Evolutionary conservation across 2,888 invertebrate species (phyloP).

Genomic region (Notodonta ziczac): DNA sequence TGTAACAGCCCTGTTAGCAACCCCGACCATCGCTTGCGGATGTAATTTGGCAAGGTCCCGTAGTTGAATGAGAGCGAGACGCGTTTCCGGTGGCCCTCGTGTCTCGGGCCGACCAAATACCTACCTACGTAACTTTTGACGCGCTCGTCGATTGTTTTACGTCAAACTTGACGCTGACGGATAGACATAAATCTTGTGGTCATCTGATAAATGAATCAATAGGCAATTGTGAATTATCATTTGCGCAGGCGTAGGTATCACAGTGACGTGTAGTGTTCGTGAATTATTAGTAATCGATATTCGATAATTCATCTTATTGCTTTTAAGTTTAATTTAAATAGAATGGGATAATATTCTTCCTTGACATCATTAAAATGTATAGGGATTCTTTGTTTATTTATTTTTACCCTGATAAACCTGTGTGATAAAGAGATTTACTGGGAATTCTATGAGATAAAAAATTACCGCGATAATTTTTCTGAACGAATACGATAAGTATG

Average conservation of each 20-base stretch:
- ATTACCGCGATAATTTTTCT: constrained; percentile 27
- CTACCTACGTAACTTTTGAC: constrained; percentile 29
- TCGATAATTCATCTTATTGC: too few species aligned
- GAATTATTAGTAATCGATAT: too few species aligned
- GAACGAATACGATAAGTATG: constrained; percentile 21
- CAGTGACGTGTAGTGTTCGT: too few species aligned
- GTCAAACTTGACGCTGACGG: constrained; percentile 16
- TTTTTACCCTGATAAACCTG: background rate
- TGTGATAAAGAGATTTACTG: constrained; percentile 7
- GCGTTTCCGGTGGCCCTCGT: constrained; percentile 46
- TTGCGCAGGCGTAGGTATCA: too few species aligned
- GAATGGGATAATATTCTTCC: too few species aligned
- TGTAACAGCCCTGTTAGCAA: constrained; percentile 15
- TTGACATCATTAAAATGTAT: background rate
- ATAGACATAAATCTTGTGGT: background rate
- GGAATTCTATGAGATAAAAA: constrained; percentile 22
- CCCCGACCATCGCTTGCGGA: constrained; percentile 37
- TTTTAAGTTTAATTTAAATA: too few species aligned
- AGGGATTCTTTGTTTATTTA: constrained; percentile 2
- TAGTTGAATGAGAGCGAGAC: constrained; percentile 34
- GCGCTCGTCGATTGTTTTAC: constrained; percentile 23
- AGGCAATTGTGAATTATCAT: too few species aligned
- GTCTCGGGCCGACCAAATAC: constrained; percentile 9
- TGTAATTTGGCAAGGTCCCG: constrained; percentile 46
- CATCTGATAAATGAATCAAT: background rate